Conservation (phyloP, 2,797 vertebrate species). For the Scarus forsteni region DNA sequence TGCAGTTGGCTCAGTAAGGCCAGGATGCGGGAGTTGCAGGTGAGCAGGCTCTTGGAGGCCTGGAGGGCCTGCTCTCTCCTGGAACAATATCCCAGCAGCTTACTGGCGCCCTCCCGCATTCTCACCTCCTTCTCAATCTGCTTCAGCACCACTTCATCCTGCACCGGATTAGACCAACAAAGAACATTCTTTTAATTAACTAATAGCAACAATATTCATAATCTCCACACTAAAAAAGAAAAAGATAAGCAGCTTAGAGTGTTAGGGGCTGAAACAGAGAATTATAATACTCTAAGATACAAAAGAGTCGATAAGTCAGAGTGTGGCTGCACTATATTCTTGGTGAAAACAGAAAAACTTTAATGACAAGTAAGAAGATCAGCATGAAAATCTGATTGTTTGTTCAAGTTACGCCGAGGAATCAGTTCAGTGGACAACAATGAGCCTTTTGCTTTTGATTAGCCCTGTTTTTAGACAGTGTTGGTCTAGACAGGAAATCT, state of each 20-base stretch:
- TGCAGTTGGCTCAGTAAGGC: constrained; percentile 90
- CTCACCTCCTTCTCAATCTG: constrained; percentile 91
- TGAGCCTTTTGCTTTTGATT: background rate
- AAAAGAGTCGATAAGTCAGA: background rate
- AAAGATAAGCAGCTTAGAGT: background rate
- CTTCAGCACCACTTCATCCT: constrained; percentile 89
- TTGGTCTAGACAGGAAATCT: too few relatives aligned
- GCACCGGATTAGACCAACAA: background rate
- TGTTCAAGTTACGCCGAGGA: background rate
- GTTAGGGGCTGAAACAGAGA: background rate
- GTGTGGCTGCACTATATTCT: background rate
- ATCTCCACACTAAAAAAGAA: background rate
- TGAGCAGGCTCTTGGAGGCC: constrained; percentile 89
- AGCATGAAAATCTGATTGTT: background rate
- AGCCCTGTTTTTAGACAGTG: background rate
- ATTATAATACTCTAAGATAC: background rate
- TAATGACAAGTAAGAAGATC: background rate
- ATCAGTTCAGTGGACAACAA: background rate
- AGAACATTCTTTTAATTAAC: background rate
- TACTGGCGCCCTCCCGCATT: constrained; percentile 89
- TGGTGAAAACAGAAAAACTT: constrained; percentile 1
- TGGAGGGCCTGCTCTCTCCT: constrained; percentile 90
- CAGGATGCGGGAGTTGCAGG: constrained; percentile 88
- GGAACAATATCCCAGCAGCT: constrained; percentile 89
- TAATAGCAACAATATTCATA: background rate